Base-by-base conservation (phyloP, 2,888 invertebrate species). In the Cantharis nigra region DNA sequence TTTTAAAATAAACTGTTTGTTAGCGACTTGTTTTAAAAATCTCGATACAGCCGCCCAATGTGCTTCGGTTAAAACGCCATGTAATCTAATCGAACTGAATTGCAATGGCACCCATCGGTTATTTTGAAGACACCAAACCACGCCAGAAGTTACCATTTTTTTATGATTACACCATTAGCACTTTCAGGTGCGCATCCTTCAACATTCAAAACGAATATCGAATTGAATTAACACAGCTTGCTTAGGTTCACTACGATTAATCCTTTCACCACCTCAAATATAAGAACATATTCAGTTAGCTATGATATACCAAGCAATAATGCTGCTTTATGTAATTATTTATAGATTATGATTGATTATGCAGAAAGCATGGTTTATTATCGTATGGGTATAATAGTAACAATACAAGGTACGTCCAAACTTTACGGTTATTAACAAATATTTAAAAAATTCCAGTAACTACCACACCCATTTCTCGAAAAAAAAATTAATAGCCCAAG, bases 111-210 rank as follows among this genome's bases (percentile, higher is more conserved):
- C 91, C 90, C 92, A 91, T 87, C 91, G 91, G 89, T 92, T 92
- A 89, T 92, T 92, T 88, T 92, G 91, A 87, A 91, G 90, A 90
- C 92, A 92, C 92, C 92, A 93, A 87, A 92, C 92, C 84, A 93
- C 92, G 78, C 86, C 84, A 87, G 91, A 90, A 81, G 92, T 91
- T 87, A 92, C 91, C 92, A 92, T 63, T 76, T 70, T 75, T 70
- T n/a, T 23, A 16, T 13, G 30, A 28, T 28, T 33, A 14, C 75
- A 78, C 72, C 75, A 72, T 72, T 65, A 63, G 28, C 13, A 14
- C 62, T 64, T 23, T 69, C 63, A 13, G 26, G 16, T 20, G 28
- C 69, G 63, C 64, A 18, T 16, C 63, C 63, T 63, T 30, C 70
- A 11, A 62, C 49, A 74, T 73, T 65, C 14, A 23, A 30, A 67